Evolutionary conservation across 2,797 vertebrate species (phyloP).

Genomic region (Hyperoplus immaculatus): DNA sequence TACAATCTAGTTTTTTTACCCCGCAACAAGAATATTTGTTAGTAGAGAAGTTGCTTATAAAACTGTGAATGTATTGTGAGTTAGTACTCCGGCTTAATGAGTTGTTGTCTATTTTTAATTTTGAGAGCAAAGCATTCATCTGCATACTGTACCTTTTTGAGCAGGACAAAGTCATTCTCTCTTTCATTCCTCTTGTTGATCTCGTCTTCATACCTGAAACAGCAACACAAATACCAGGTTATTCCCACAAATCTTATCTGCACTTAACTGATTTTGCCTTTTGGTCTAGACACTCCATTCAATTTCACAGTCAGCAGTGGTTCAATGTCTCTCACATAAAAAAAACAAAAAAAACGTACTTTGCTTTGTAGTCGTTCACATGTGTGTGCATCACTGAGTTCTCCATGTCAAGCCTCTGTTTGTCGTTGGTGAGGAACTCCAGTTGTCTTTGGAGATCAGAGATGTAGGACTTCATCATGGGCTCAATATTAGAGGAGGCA

Average conservation of each 20-base stretch:
- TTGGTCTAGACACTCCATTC: neutral
- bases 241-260: neutral
- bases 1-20: neutral
- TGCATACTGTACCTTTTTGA: conserved; percentile 90
- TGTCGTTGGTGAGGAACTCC: conserved; percentile 69
- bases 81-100: neutral
- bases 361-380: conserved; percentile 60
- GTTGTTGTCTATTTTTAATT: neutral
- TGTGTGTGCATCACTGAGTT: conserved; percentile 81
- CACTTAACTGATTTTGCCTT: neutral
- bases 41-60: neutral
- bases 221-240: conserved; percentile 13
- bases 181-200: conserved; percentile 81
- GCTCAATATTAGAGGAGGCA: conserved; percentile 67
- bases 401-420: conserved; percentile 81
- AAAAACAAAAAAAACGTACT: conserved; percentile 46
- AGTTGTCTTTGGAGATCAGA: conserved; percentile 81
- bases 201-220: conserved; percentile 90
- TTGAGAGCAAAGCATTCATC: neutral
- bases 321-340: neutral
- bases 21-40: neutral
- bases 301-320: neutral
- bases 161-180: conserved; percentile 88
- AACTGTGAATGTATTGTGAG: neutral
- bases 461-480: conserved; percentile 86